Percentiles rank a stretch among this genome's conserved stretches.
These are phyloP conservation scores for Dolichopus griseipennis DNA, from an alignment of 2,888 invertebrate genomes.

Conservation along the genomic window DNA sequence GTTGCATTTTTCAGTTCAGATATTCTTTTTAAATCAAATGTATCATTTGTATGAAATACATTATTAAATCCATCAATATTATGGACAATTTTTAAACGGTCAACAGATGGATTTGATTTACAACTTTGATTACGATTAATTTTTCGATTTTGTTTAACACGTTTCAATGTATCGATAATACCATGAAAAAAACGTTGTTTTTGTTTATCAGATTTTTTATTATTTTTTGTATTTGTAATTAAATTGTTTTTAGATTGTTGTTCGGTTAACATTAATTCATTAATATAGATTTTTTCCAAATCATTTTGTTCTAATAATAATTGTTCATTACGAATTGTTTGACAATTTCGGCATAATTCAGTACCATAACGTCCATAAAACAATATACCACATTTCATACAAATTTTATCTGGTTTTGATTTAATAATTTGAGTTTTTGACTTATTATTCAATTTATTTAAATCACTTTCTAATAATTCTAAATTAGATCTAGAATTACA, in stretches of 20 bases:
- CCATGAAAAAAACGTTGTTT: constrained; percentile 27
- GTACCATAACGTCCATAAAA: constrained; percentile 33
- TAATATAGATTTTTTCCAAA: neutral
- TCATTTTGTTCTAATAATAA: no score
- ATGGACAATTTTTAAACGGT: constrained; percentile 35
- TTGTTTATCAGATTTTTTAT: constrained; percentile 17
- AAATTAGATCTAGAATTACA: constrained; percentile 24
- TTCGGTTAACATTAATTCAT: neutral
- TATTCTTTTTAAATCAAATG: constrained; percentile 38
- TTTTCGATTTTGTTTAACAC: constrained; percentile 15
- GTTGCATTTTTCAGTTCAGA: constrained; percentile 31
- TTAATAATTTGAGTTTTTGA: constrained; percentile 20
- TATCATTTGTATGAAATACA: constrained; percentile 38
- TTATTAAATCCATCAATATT: constrained; percentile 36
- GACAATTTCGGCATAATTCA: constrained; percentile 23
- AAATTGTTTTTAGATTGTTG: constrained; percentile 17
- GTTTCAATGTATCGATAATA: constrained; percentile 33
- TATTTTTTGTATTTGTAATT: constrained; percentile 14
- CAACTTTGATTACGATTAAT: neutral
- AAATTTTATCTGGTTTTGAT: constrained; percentile 38
- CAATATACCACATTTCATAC: constrained; percentile 35
- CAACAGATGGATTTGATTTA: neutral
- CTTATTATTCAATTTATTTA: constrained; percentile 15
- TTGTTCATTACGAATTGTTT: constrained; percentile 12
- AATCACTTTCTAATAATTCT: neutral